Conservation (phyloP, 2,888 invertebrate genomes). For the Sesia apiformis region DNA sequence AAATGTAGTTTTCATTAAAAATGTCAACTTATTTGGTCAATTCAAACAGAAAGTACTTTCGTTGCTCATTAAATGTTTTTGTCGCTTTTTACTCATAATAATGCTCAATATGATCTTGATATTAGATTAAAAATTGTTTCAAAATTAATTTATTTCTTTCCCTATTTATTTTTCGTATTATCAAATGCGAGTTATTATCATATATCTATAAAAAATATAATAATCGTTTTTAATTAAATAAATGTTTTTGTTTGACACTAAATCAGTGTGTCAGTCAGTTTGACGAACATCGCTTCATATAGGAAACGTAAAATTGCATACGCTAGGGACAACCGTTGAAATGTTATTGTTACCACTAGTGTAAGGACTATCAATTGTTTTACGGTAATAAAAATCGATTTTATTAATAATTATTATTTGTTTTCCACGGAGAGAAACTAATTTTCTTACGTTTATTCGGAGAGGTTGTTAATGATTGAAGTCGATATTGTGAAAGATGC, state of each 20-base stretch:
- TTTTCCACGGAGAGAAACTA: slow-evolving; percentile 36
- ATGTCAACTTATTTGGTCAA: slow-evolving; percentile 61
- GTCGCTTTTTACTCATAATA: slow-evolving; percentile 61
- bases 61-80: slow-evolving; percentile 52
- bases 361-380: slow-evolving; percentile 62
- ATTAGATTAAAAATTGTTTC: slow-evolving; percentile 27
- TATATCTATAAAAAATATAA: no score
- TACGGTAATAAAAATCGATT: slow-evolving; percentile 31
- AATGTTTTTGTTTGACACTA: no score
- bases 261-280: no score
- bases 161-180: background rate
- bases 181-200: background rate
- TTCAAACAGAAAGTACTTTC: slow-evolving; percentile 52
- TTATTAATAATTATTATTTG: slow-evolving; percentile 29
- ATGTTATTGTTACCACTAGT: slow-evolving; percentile 73
- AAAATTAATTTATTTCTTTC: background rate
- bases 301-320: background rate
- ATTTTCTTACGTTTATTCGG: slow-evolving; percentile 43
- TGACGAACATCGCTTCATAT: background rate
- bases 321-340: slow-evolving; percentile 23
- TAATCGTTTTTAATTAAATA: no score
- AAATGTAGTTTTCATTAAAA: slow-evolving; percentile 25
- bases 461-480: slow-evolving; percentile 49
- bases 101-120: slow-evolving; percentile 71
- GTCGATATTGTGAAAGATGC: slow-evolving; percentile 63